phyloP scores from a whole-genome alignment of 1,140 invertebrate genomes.

The Bemisia tabaci region DNA sequence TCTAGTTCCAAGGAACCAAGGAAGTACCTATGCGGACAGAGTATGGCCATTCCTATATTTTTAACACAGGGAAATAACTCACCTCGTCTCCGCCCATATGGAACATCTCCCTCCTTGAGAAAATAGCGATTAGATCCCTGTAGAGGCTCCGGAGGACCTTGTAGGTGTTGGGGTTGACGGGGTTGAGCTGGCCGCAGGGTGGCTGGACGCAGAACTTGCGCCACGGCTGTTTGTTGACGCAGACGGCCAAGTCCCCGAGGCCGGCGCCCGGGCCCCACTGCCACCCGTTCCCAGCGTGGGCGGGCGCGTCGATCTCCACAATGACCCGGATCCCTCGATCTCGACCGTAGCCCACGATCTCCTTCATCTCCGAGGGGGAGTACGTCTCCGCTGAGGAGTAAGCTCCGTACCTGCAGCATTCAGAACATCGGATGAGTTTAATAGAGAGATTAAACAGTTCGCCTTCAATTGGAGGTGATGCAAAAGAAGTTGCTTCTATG shows the following conservation, averaged over 20 bases:
- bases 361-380: slow-evolving; percentile 45
- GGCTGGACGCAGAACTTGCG: slow-evolving; percentile 60
- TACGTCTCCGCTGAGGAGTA: slow-evolving; percentile 56
- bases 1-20: no score
- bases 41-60: no score
- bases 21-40: no score
- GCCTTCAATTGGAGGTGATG: no score
- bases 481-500: no score
- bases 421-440: not conserved
- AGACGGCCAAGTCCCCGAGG: slow-evolving; percentile 48
- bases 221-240: slow-evolving; percentile 60
- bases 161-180: slow-evolving; percentile 59
- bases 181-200: slow-evolving; percentile 73
- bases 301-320: slow-evolving; percentile 71
- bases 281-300: slow-evolving; percentile 72
- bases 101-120: slow-evolving; percentile 41
- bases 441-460: no score
- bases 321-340: slow-evolving; percentile 58
- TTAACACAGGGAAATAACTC: no score
- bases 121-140: slow-evolving; percentile 47
- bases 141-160: slow-evolving; percentile 51
- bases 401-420: slow-evolving; percentile 44
- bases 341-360: slow-evolving; percentile 51
- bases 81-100: slow-evolving; percentile 83
- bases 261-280: slow-evolving; percentile 53